A percentile compares a stretch with the other conserved stretches of the same genome.
Conservation (phyloP, 2,888 invertebrate species). For the Diadegma fenestrale region DNA sequence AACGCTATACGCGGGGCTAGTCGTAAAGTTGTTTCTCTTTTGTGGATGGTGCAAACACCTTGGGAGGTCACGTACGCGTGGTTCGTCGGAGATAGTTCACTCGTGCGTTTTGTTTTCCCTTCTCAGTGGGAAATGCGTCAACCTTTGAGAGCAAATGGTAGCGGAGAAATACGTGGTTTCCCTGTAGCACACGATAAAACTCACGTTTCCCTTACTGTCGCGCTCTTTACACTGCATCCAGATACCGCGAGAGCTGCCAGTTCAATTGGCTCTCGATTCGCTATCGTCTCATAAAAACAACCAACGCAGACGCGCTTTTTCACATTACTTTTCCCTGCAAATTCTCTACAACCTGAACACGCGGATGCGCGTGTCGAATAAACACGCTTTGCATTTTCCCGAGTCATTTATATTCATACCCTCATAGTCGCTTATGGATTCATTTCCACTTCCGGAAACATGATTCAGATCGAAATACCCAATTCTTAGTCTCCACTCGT, state of each 20-base stretch:
- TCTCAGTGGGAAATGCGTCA: slow-evolving; percentile 22
- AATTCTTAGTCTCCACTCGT: background rate
- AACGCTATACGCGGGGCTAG: slow-evolving; percentile 19
- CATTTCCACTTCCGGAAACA: background rate
- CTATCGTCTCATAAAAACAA: slow-evolving; percentile 5
- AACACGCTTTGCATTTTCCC: background rate
- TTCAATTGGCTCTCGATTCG: slow-evolving; percentile 23
- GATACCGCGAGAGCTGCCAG: background rate
- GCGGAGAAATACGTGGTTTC: slow-evolving; percentile 28
- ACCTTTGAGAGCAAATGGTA: slow-evolving; percentile 15
- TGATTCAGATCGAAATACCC: background rate
- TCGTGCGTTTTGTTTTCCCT: slow-evolving; percentile 29
- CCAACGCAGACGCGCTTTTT: background rate
- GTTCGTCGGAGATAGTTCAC: slow-evolving; percentile 9
- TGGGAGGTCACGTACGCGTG: slow-evolving; percentile 40
- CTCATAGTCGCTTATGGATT: background rate
- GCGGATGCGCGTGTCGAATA: background rate
- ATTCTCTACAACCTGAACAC: slow-evolving; percentile 3
- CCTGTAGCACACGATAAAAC: slow-evolving; percentile 9
- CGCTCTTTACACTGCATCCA: background rate
- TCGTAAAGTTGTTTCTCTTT: slow-evolving; percentile 37
- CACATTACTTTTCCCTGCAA: background rate
- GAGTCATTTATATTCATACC: background rate
- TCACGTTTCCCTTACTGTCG: slow-evolving; percentile 5
- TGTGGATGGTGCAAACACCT: slow-evolving; percentile 28